These are phyloP conservation scores for Planiliza haematocheilus DNA, from an alignment of 2,113 vertebrate genomes.

Conservation along the genomic window DNA sequence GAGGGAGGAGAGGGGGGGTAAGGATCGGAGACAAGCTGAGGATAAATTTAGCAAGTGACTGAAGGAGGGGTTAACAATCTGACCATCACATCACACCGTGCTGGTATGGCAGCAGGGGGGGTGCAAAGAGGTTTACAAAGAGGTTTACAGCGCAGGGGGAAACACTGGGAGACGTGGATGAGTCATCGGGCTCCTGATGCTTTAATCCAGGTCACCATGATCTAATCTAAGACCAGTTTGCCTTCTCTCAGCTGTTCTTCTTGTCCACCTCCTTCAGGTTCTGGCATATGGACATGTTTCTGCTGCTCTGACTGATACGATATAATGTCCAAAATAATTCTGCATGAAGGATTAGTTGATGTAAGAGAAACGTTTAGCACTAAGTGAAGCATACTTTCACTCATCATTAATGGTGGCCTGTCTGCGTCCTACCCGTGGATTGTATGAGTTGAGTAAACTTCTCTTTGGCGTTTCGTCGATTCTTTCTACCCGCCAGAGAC, in stretches of 20 bases:
- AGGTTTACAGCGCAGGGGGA: conserved; percentile 36
- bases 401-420: too few relatives aligned
- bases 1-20: conserved; percentile 3
- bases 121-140: conserved; percentile 27
- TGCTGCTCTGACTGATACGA: too few relatives aligned
- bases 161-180: conserved; percentile 45
- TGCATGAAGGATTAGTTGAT: too few relatives aligned
- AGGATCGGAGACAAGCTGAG: conserved; percentile 18
- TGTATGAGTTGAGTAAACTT: too few relatives aligned
- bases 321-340: too few relatives aligned
- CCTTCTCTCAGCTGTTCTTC: not conserved
- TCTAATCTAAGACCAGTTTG: conserved; percentile 1
- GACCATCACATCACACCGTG: conserved; percentile 58
- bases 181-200: conserved; percentile 63
- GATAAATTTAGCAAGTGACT: conserved; percentile 66
- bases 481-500: too few relatives aligned
- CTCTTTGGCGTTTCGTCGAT: too few relatives aligned
- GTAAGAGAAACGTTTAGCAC: too few relatives aligned
- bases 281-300: not conserved
- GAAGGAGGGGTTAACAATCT: conserved; percentile 42
- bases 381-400: too few relatives aligned
- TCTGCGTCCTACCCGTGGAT: too few relatives aligned
- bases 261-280: not conserved
- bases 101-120: not conserved
- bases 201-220: conserved; percentile 50